Conservation (phyloP, 2,113 vertebrate species). For the Anas platyrhynchos region DNA sequence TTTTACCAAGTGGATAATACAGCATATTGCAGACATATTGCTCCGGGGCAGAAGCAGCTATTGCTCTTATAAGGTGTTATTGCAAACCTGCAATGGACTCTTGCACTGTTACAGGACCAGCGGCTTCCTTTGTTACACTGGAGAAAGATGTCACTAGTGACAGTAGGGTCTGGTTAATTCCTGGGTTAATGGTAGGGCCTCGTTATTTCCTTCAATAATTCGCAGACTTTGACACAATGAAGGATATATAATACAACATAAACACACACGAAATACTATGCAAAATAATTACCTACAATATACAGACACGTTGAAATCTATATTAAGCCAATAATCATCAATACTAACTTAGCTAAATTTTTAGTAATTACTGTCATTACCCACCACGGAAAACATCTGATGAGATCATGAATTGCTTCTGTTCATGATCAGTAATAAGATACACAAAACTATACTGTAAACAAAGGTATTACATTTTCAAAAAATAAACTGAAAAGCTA, state of each 20-base stretch:
- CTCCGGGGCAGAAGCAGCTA: not conserved
- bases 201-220: not conserved
- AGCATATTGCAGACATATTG: not conserved
- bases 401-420: not conserved
- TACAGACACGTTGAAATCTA: fast-evolving
- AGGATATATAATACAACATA: not conserved
- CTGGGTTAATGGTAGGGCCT: not conserved
- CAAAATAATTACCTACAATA: not conserved
- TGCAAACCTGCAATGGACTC: not conserved
- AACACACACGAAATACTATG: not conserved
- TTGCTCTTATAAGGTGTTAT: not conserved
- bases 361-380: not conserved
- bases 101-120: not conserved
- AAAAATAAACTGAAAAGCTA: not conserved
- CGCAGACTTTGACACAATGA: not conserved
- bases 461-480: not conserved
- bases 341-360: not conserved
- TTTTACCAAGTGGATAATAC: not conserved
- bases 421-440: not conserved
- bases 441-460: not conserved
- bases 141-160: fast-evolving
- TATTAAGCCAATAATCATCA: not conserved
- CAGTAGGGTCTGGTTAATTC: not conserved
- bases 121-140: not conserved
- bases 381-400: not conserved